A percentile compares a stretch with the other conserved stretches of the same genome.
Evolutionary conservation across 2,113 vertebrate species (phyloP).

Genomic region (Daubentonia madagascariensis): DNA sequence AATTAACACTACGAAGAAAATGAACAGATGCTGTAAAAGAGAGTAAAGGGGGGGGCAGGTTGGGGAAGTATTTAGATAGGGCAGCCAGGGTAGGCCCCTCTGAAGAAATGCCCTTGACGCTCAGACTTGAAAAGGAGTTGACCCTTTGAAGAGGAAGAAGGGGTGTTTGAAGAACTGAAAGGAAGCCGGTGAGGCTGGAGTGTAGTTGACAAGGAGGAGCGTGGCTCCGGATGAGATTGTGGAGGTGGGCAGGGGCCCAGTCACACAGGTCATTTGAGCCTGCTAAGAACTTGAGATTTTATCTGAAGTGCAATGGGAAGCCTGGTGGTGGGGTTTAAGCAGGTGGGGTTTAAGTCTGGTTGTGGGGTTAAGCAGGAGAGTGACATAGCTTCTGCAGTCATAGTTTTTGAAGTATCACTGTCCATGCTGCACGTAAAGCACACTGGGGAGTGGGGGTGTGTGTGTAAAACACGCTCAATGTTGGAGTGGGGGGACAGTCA

Average conservation of each 20-base stretch:
- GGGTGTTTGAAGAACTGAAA: slow-evolving; percentile 21
- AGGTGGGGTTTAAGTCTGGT: too few species aligned
- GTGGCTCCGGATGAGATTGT: background rate
- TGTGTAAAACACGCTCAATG: too few species aligned
- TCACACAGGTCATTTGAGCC: background rate
- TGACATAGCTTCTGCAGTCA: background rate
- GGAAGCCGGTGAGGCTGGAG: background rate
- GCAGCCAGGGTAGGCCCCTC: background rate
- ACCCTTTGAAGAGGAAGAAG: slow-evolving; percentile 14
- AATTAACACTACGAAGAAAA: background rate
- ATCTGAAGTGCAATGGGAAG: slow-evolving; percentile 14
- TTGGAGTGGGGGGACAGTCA: background rate
- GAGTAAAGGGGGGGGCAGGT: background rate
- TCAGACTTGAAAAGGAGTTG: slow-evolving; percentile 21
- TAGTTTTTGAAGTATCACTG: background rate
- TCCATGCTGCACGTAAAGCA: background rate
- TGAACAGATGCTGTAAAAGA: background rate
- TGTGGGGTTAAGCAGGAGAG: background rate
- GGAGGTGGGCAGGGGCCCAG: background rate
- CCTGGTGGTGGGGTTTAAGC: background rate
- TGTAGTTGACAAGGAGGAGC: background rate
- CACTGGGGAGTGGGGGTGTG: too few species aligned
- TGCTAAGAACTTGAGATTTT: slow-evolving; percentile 17
- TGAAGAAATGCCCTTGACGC: background rate
- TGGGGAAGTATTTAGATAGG: background rate